Percentiles rank a stretch among this genome's conserved stretches.
Conservation (phyloP, 2,797 vertebrate species). For the Halcyon chelicuti region DNA sequence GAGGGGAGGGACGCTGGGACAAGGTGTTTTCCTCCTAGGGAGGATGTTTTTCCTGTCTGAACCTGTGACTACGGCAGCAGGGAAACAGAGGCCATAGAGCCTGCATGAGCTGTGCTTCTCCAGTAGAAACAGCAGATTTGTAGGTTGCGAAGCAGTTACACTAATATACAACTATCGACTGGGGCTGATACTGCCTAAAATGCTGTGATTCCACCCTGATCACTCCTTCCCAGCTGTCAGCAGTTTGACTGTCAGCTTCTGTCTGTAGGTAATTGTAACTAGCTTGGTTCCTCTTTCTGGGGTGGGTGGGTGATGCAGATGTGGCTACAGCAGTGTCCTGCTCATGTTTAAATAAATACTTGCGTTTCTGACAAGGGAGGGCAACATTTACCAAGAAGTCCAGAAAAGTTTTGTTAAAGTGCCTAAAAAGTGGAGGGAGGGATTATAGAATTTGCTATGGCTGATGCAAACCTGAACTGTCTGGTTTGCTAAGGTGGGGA, state of each 20-base stretch:
- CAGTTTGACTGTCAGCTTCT: neutral
- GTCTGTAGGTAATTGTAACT: neutral
- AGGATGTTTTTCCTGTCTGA: neutral
- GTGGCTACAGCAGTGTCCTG: neutral
- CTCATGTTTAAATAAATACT: neutral
- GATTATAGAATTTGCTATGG: neutral
- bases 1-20: neutral
- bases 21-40: slow-evolving; percentile 7
- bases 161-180: neutral
- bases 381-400: neutral
- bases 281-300: neutral
- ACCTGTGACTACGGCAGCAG: neutral
- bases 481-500: neutral
- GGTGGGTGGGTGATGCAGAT: rapidly evolving
- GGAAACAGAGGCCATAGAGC: neutral
- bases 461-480: neutral
- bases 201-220: neutral
- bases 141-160: neutral
- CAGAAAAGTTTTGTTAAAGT: neutral
- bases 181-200: neutral
- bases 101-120: rapidly evolving
- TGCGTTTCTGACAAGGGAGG: neutral
- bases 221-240: neutral
- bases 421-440: neutral
- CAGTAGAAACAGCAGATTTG: neutral